phyloP scores from a whole-genome alignment of 2,797 vertebrate genomes.

The Myotis vivesi region DNA sequence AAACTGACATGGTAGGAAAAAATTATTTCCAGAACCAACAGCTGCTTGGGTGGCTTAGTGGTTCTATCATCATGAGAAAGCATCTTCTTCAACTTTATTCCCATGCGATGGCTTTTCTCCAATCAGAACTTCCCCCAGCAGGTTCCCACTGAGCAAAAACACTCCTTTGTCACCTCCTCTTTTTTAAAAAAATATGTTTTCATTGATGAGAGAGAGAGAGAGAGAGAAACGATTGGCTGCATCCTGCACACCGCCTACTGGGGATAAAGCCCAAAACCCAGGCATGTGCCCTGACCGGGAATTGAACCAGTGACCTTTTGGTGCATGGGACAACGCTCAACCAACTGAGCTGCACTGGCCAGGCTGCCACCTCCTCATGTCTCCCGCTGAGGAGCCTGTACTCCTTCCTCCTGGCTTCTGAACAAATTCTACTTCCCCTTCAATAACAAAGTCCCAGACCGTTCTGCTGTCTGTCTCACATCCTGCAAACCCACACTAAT shows the following conservation, averaged over 20 bases:
- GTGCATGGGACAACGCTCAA: no score
- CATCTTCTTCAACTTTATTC: background rate
- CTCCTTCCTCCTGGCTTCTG: background rate
- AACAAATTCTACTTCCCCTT: background rate
- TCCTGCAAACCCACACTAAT: background rate
- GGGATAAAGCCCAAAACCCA: no score
- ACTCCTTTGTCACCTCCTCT: background rate
- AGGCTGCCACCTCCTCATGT: background rate
- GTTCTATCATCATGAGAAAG: background rate
- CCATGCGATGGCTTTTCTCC: background rate
- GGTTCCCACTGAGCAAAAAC: background rate
- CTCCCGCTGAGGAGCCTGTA: background rate
- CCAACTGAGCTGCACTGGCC: no score
- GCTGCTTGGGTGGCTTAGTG: background rate
- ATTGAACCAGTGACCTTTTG: no score
- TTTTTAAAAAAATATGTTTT: no score
- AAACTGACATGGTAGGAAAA: background rate
- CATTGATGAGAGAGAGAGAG: no score
- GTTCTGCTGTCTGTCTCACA: background rate
- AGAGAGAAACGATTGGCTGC: no score
- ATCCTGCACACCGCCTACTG: no score
- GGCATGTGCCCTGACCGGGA: no score
- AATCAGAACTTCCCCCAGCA: background rate
- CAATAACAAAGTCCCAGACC: background rate
- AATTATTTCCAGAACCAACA: background rate